These are phyloP conservation scores for Bombycilla garrulus DNA, from an alignment of 2,113 vertebrate species.

Conservation along the genomic window DNA sequence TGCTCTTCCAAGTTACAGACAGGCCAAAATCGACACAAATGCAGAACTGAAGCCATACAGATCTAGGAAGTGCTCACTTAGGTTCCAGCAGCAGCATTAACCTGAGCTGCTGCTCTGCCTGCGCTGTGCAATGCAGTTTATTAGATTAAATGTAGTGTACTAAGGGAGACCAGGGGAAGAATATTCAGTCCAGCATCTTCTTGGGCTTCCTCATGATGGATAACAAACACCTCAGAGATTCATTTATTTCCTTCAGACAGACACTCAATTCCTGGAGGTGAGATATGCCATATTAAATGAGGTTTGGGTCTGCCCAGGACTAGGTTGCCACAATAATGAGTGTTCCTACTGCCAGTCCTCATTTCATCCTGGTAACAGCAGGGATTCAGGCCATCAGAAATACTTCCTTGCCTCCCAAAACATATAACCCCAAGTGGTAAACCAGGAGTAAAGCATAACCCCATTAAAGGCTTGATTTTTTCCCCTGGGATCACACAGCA, in stretches of 20 bases:
- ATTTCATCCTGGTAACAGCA: not conserved
- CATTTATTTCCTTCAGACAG: not conserved
- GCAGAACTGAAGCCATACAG: not conserved
- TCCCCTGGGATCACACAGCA: not conserved
- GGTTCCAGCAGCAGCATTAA: not conserved
- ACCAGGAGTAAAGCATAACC: not conserved
- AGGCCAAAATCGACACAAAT: not conserved
- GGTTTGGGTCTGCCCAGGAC: not conserved
- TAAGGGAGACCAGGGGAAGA: not conserved
- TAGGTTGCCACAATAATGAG: not conserved
- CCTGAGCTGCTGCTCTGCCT: not conserved
- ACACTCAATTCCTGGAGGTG: not conserved
- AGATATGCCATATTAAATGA: not conserved
- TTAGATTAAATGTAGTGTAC: not conserved
- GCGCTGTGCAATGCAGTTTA: rapidly evolving
- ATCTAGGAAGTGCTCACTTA: not conserved
- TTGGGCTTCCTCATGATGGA: not conserved
- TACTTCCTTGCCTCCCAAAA: slow-evolving; percentile 7
- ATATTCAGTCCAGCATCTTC: not conserved
- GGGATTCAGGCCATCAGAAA: not conserved
- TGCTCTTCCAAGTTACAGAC: not conserved
- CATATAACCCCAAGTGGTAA: not conserved
- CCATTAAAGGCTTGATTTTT: slow-evolving; percentile 21
- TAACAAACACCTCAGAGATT: not conserved
- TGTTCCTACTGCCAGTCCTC: not conserved